Evolutionary conservation across 2,888 invertebrate species (phyloP).

Genomic region (Brachypterus glaber): DNA sequence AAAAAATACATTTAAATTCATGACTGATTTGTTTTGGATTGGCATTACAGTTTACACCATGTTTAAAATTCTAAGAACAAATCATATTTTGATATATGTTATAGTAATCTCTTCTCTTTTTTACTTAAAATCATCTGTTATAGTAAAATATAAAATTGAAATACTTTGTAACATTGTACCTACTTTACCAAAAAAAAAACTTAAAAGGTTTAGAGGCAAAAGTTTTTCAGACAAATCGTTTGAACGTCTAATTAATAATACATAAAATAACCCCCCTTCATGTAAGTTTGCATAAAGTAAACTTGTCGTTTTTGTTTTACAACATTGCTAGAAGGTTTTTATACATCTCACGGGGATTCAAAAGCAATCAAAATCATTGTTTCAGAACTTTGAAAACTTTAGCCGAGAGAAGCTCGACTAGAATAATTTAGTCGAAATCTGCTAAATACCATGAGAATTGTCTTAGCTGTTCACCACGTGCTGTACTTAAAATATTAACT

Average conservation of each 20-base stretch:
- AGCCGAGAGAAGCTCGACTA: constrained; percentile 24
- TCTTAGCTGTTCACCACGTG: constrained; percentile 30
- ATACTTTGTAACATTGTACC: no score
- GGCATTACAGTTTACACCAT: no score
- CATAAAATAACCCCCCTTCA: constrained; percentile 10
- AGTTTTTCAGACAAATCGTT: not conserved
- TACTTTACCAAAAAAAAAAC: no score
- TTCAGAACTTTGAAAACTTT: constrained; percentile 31
- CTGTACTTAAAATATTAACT: constrained; percentile 20
- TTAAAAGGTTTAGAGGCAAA: no score
- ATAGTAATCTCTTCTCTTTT: no score
- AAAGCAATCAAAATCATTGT: constrained; percentile 36
- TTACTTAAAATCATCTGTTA: no score
- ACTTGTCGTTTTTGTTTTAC: constrained; percentile 30
- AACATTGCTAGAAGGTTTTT: constrained; percentile 26
- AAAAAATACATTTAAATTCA: no score
- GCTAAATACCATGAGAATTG: constrained; percentile 36
- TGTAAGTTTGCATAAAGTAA: constrained; percentile 26
- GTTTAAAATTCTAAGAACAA: no score
- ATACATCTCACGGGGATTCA: constrained; percentile 29
- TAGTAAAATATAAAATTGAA: no score
- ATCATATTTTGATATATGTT: no score
- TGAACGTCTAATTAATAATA: constrained; percentile 6
- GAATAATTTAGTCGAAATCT: constrained; percentile 35
- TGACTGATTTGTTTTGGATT: no score